Evolutionary conservation across 2,113 vertebrate species (phyloP).

Genomic region (Ailurus styani): DNA sequence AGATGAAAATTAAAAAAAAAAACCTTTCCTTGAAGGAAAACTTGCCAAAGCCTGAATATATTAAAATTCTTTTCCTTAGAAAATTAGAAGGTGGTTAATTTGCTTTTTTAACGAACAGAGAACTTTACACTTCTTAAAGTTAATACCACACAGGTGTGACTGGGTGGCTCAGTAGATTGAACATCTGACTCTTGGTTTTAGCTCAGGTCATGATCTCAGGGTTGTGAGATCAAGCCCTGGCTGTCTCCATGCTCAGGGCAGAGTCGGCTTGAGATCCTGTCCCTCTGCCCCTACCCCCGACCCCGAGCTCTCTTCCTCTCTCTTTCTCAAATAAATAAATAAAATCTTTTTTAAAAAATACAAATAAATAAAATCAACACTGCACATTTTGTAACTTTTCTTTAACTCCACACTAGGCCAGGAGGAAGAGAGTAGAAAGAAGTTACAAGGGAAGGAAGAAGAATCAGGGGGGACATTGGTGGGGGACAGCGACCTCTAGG

Average conservation of each 20-base stretch:
- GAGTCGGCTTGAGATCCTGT: neutral
- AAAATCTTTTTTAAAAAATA: neutral
- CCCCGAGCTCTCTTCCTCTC: neutral
- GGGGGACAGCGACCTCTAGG: neutral
- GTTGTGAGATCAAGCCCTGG: neutral
- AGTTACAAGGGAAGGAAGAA: neutral
- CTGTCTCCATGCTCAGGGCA: neutral
- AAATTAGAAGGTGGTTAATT: neutral
- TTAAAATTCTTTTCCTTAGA: neutral
- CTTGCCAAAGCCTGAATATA: neutral
- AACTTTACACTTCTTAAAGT: neutral
- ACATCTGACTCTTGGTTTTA: neutral
- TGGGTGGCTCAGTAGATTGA: neutral
- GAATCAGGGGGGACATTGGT: neutral
- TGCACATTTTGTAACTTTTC: neutral
- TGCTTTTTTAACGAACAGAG: neutral
- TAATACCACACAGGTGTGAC: neutral
- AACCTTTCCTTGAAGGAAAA: neutral
- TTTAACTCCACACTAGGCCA: neutral
- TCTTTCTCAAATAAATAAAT: neutral
- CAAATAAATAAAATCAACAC: neutral
- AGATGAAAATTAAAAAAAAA: neutral
- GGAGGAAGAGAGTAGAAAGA: neutral
- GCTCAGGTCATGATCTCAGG: neutral
- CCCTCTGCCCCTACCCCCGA: neutral